phyloP scores from a whole-genome alignment of 2,888 invertebrate species.

The Rotaria socialis region DNA sequence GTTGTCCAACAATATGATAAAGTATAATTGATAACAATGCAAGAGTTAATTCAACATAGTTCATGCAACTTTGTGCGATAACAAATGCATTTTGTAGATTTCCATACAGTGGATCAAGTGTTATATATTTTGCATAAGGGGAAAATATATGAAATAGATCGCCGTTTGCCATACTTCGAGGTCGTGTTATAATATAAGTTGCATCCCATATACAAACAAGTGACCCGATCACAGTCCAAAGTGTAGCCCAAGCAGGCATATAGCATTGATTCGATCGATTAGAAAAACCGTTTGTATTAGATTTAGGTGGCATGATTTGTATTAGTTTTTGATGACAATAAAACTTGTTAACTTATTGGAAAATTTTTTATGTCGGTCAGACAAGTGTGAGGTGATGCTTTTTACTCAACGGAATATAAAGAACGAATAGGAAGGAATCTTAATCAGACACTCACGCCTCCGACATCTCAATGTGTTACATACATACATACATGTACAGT shows the following conservation, averaged over 20 bases:
- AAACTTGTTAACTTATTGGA: background rate
- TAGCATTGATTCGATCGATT: background rate
- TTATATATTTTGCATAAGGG: conserved; percentile 19
- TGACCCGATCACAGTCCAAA: background rate
- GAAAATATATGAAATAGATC: background rate
- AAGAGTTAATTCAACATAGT: background rate
- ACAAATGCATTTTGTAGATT: conserved; percentile 9
- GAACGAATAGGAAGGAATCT: background rate
- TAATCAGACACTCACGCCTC: background rate
- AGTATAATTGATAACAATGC: background rate
- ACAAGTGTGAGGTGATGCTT: background rate
- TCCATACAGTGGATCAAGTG: background rate
- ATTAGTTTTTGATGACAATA: background rate
- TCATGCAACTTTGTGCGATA: background rate
- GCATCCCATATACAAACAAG: background rate
- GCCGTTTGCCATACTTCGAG: conserved; percentile 5
- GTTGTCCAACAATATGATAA: background rate
- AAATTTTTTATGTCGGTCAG: too few species aligned
- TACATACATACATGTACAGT: background rate
- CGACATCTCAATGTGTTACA: background rate
- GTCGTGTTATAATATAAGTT: background rate
- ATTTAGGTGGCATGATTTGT: background rate
- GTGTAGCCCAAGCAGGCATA: background rate
- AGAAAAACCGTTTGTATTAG: background rate
- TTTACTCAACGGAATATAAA: background rate